These are phyloP conservation scores for Halocaridina rubra DNA, from an alignment of 2,888 invertebrate species.

Conservation along the genomic window DNA sequence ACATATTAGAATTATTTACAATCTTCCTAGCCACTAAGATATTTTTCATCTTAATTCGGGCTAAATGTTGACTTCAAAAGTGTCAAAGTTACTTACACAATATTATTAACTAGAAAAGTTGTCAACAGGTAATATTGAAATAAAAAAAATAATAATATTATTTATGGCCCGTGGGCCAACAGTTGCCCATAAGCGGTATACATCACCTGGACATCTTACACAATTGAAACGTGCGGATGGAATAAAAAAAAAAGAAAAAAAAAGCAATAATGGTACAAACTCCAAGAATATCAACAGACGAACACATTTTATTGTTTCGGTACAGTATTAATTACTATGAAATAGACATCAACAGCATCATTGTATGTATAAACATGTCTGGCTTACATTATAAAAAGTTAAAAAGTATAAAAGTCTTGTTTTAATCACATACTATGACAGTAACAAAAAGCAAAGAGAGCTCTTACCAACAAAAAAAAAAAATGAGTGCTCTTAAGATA, in stretches of 20 bases:
- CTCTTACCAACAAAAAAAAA: slow-evolving; percentile 26
- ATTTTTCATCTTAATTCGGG: too few relatives aligned
- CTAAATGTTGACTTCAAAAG: too few relatives aligned
- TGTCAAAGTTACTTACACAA: too few relatives aligned
- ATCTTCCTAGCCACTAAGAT: too few relatives aligned
- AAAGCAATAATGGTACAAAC: neutral
- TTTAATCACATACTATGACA: slow-evolving; percentile 40
- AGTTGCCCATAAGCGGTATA: too few relatives aligned
- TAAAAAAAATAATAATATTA: too few relatives aligned
- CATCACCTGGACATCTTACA: too few relatives aligned
- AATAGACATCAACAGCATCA: slow-evolving; percentile 40
- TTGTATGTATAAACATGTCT: slow-evolving; percentile 29
- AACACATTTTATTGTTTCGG: slow-evolving; percentile 49
- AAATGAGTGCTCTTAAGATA: slow-evolving; percentile 17
- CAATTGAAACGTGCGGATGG: too few relatives aligned
- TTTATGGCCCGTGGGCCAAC: too few relatives aligned
- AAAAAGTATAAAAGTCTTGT: slow-evolving; percentile 48
- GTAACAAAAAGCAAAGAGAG: slow-evolving; percentile 45
- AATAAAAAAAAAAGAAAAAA: neutral
- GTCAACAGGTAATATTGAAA: too few relatives aligned
- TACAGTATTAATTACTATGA: slow-evolving; percentile 49
- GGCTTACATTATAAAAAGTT: slow-evolving; percentile 48
- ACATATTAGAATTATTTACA: too few relatives aligned
- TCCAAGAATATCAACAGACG: slow-evolving; percentile 34
- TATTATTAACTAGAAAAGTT: too few relatives aligned